Base-by-base conservation (phyloP, 2,797 vertebrate genomes). In the Spatula clypeata region DNA sequence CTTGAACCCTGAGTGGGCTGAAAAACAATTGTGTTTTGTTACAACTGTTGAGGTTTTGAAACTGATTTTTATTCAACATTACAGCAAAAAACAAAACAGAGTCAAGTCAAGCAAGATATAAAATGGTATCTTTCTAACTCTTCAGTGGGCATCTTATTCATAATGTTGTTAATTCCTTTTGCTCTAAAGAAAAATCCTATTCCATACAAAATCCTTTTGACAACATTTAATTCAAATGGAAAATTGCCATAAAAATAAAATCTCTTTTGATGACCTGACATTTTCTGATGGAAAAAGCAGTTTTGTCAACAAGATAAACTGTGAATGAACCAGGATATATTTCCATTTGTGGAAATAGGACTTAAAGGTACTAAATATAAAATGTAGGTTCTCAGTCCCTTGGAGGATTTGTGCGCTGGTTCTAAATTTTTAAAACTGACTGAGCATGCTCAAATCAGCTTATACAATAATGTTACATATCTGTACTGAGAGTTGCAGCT, bases 211-310 rank as follows among this genome's bases (percentile, higher is more conserved):
- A 88, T 65, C 12, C 79, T 91, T 74, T 58, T 47, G 17, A 53
- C 45, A 91, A 53, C 12, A 72, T 51, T 81, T 86, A 90, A 66
- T 73, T 55, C 72, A 87, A 64, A 9, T 13, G n/a, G 61, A 88
- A 79, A 82, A 36, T 6, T 54, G 74, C 53, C 76, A 45, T 40
- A 8, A 40, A 75, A 60, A 75, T 34, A 58, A 62, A 19, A 32
- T 5, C n/a, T 55, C 9, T 19, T 89, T 77, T 87, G 83, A 91
- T 87, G 60, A 69, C 31, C 57, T 91, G 47, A 74, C 88, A 77
- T 54, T 73, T 76, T 79, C 19, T 47, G 64, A 88, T 67, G 61
- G 64, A 94, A 90, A 96, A 94, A 70, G 74, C 47, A 24, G 64
- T 93, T 93, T 58, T 94, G 32, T 62, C 79, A 90, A 73, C 69